Evolutionary conservation across 2,888 invertebrate genomes (phyloP), one percentile per base, ranked within the genome.

Genomic region (Chironomus riparius): DNA sequence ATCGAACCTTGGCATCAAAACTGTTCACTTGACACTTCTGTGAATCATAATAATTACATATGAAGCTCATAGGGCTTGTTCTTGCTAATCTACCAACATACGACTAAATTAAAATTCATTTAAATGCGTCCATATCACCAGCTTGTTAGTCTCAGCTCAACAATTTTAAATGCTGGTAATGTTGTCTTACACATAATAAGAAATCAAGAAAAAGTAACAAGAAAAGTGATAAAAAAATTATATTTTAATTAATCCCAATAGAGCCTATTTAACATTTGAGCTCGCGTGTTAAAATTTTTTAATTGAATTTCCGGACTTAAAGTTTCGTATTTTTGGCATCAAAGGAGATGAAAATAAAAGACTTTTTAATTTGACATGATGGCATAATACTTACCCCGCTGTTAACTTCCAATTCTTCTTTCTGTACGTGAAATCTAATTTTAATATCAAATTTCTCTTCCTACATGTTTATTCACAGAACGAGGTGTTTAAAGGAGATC

Each of bases 401-500:
- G 28, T 28, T 28, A 4, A 5, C 4, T 4, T 28, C 3, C 28
- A 28, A 24, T 56, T 15, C n/a, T 15, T 56, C 38, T 38, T 38
- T 6, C n/a, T 18, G 4, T 15, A 15, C 18, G 56, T 15, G 18
- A 15, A n/a, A 56, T 65, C 15, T 13, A 61, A 72, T 62, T 61
- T 62, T 21, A 72, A 50, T 62, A 56, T 15, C 18, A 70, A 70
- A 47, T 24, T 71, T 71, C 50, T 56, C 70, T 10, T 62, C 21
- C 62, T 56, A n/a, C n/a, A 15, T 56, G 56, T 15, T 22, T n/a
- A n/a, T n/a, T 65, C 13, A 21, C 65, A 65, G 65, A 62, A 72
- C 15, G 72, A 61, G 72, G 72, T 72, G 62, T 72, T 72, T 72
- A 72, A 62, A n/a, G 62, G 72, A 18, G 62, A 72, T 72, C 62